A percentile compares a stretch with the other conserved stretches of the same genome.
These are phyloP conservation scores for Dipodomys stephensi DNA, from an alignment of 2,113 vertebrate genomes.

Conservation along the genomic window DNA sequence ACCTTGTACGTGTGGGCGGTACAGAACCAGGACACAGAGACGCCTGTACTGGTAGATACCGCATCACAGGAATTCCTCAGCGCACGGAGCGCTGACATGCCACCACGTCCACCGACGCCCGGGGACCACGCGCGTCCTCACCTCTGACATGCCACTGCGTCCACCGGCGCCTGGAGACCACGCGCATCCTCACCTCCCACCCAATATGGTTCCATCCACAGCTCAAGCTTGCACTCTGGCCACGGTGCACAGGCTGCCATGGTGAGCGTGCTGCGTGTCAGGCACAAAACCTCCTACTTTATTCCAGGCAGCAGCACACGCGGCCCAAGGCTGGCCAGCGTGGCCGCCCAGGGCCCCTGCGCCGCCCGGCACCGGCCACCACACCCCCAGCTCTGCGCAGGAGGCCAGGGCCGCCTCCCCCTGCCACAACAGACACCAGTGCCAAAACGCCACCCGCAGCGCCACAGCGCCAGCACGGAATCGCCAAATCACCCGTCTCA, in stretches of 20 bases:
- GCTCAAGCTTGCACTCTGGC: background rate
- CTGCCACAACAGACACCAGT: no score
- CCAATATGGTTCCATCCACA: accelerated
- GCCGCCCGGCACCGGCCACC: no score
- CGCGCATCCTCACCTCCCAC: background rate
- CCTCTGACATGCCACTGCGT: no score
- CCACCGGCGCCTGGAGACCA: background rate
- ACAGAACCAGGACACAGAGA: no score
- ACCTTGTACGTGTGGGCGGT: no score
- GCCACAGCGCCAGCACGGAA: background rate
- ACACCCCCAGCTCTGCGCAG: no score
- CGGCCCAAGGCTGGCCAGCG: no score
- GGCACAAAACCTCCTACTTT: background rate
- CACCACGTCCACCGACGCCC: background rate
- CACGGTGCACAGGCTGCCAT: background rate
- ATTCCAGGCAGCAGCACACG: background rate
- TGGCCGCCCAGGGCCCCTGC: no score
- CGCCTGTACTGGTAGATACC: no score
- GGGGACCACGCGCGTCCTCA: accelerated
- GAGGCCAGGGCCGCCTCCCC: no score
- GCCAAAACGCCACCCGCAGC: no score
- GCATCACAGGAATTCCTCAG: no score
- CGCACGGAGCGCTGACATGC: background rate
- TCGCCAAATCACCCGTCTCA: background rate
- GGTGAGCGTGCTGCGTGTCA: accelerated